Base-by-base conservation (phyloP, 2,113 vertebrate genomes). In the Equus quagga region DNA sequence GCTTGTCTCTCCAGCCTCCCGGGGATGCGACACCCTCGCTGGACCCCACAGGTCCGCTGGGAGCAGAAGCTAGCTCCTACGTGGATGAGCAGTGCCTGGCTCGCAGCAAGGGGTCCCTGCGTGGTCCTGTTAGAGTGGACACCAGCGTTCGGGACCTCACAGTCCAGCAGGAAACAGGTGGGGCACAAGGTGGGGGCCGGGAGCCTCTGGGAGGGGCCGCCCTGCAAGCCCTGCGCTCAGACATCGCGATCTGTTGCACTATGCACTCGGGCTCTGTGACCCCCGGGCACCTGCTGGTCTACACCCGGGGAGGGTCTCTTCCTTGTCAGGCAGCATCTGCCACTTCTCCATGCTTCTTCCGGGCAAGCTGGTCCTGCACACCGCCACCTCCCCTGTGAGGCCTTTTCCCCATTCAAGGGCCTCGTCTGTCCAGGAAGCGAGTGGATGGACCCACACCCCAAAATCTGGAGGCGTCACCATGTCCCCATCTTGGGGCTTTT, bases 311-410 rank as follows among this genome's bases (percentile, higher is more conserved):
- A 19, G 19, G 13, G 36, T 13, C 26, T 23, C 36, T 31, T 26
- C 49, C 46, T 18, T 24, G 33, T 17, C 15, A 18, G 49, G 3
- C 10, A 0, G 67, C 0, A 0, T 18, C 67, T 19, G 24, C 67
- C 41, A 19, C 6, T 31, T 31, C 28, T 23, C 41, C 8, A 0
- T 17, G 56, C 41, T 10, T 33, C 41, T 19, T 1, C 26, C 1
- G 0, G 26, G 36, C 36, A 75, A 28, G 69, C 21, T 13, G 56
- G 2, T 18, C 86, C 54, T 73, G 18, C 70, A 24, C 8, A 1
- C 6, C 1, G 3, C 51, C 79, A 41, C 54, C n/a, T 44, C 41
- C 26, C 78, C 3, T 8, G 24, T 26, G 36, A 36, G 76, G 7
- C 3, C 8, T 46, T 56, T 64, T 11, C 18, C 15, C 6, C 7